Conservation (phyloP, 2,888 invertebrate genomes). For the Teleogryllus oceanicus region DNA sequence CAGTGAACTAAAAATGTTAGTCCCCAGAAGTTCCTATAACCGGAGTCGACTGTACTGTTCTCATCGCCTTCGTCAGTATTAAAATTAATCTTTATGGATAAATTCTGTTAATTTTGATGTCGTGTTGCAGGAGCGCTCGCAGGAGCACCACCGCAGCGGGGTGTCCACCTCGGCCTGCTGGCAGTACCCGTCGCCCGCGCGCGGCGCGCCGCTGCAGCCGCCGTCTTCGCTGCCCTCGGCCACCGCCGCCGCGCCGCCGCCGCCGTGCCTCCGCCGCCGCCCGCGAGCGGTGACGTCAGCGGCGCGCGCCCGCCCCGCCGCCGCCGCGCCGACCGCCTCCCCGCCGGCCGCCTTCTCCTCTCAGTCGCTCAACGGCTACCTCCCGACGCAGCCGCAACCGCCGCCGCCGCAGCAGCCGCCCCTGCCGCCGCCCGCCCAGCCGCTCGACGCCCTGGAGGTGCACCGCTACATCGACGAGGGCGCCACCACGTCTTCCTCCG, state of each 20-base stretch:
- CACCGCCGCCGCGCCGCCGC: slow-evolving; percentile 36
- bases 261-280: slow-evolving; percentile 21
- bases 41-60: no score
- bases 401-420: background rate
- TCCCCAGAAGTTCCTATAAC: no score
- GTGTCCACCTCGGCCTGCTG: background rate
- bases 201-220: background rate
- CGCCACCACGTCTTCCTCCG: slow-evolving; percentile 44
- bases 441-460: background rate
- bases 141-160: background rate
- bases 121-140: slow-evolving; percentile 6
- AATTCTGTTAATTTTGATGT: no score
- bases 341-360: background rate
- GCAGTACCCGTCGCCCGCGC: slow-evolving; percentile 9
- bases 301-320: slow-evolving; percentile 44
- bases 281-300: slow-evolving; percentile 42
- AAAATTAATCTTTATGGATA: no score
- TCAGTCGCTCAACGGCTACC: slow-evolving; percentile 2
- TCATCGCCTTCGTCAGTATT: no score
- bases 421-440: slow-evolving; percentile 21
- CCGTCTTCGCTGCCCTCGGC: slow-evolving; percentile 29
- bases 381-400: slow-evolving; percentile 3
- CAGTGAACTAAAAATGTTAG: no score
- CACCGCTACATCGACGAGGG: slow-evolving; percentile 50
- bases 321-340: background rate